Evolutionary conservation across 2,113 vertebrate species (phyloP).

Genomic region (Glaucomys volans): DNA sequence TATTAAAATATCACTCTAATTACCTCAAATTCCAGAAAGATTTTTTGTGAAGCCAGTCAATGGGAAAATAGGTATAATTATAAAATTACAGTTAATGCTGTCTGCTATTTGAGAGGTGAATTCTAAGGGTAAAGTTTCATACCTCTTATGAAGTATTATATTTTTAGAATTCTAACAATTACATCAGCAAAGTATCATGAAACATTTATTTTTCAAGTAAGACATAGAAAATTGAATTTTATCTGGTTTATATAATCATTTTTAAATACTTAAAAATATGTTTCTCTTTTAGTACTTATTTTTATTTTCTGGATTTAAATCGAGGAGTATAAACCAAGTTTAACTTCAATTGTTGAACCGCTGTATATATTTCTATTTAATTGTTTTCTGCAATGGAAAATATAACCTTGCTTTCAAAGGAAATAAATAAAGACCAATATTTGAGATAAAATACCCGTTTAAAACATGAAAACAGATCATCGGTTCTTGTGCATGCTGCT

Average conservation of each 20-base stretch:
- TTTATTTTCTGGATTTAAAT: constrained; percentile 25
- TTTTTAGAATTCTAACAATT: not conserved
- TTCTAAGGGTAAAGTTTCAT: constrained; percentile 28
- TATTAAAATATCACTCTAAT: constrained; percentile 46
- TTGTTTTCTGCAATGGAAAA: constrained; percentile 15
- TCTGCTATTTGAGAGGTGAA: not conserved
- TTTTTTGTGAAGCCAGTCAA: constrained; percentile 48
- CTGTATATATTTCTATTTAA: not conserved
- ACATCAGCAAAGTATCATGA: not conserved
- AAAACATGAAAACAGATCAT: constrained; percentile 60
- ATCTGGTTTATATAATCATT: not conserved
- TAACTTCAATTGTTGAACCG: not conserved
- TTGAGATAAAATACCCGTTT: constrained; percentile 47
- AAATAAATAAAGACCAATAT: constrained; percentile 52
- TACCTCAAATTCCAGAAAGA: constrained; percentile 38
- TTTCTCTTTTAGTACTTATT: not conserved
- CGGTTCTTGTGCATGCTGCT: constrained; percentile 76
- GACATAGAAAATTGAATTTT: not conserved
- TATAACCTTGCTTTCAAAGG: constrained; percentile 6
- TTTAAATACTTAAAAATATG: not conserved
- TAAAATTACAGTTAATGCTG: not conserved
- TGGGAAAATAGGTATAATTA: not conserved
- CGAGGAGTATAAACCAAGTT: not conserved
- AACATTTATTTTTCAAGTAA: not conserved
- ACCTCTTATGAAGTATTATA: not conserved